phyloP scores from a whole-genome alignment of 2,888 invertebrate genomes.

The Lithophane ornitopus region DNA sequence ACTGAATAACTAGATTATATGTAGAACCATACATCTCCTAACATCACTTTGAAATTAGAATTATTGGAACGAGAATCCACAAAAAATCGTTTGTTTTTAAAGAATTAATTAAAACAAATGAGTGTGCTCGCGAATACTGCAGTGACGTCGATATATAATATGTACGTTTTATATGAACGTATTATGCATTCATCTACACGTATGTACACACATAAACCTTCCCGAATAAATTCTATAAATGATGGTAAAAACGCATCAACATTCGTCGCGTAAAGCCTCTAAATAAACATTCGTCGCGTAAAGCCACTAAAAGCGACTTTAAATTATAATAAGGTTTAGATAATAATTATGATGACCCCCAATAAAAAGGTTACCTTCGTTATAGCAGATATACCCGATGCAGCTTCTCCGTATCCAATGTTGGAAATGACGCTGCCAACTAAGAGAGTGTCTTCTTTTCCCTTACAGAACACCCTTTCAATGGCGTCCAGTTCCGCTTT shows the following conservation, averaged over 20 bases:
- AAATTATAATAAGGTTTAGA: neutral
- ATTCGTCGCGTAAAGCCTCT: neutral
- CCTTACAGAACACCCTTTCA: slow-evolving; percentile 89
- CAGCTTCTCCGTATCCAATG: slow-evolving; percentile 85
- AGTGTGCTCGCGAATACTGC: neutral
- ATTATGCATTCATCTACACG: neutral
- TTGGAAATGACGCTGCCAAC: slow-evolving; percentile 90
- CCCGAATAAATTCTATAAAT: neutral
- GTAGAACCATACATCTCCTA: neutral
- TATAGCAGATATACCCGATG: slow-evolving; percentile 89
- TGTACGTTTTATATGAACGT: neutral
- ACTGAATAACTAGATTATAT: no score
- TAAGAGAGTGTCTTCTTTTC: slow-evolving; percentile 89
- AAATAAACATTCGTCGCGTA: neutral
- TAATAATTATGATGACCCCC: neutral
- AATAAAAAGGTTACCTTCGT: slow-evolving; percentile 85
- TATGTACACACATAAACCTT: neutral
- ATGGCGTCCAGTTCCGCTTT: slow-evolving; percentile 92
- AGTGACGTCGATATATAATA: neutral
- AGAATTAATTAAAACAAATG: neutral
- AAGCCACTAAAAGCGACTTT: neutral
- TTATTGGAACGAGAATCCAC: neutral
- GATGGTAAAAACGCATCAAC: neutral
- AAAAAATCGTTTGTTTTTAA: neutral
- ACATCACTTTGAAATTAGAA: neutral